Conservation (phyloP, 2,113 vertebrate species). For the Bothrops jararaca region DNA sequence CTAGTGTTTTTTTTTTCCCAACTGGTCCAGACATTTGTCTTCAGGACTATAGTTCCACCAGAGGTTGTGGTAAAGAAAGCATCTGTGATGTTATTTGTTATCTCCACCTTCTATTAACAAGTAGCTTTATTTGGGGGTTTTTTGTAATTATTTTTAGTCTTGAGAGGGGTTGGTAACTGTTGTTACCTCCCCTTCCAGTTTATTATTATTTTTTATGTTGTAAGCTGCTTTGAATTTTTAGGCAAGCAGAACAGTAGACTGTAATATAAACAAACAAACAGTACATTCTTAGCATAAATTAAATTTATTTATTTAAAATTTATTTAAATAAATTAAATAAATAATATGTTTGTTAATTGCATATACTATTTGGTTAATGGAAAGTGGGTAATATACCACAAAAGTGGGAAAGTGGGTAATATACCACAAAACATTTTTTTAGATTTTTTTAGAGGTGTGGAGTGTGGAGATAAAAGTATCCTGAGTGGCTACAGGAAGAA, state of each 20-base stretch:
- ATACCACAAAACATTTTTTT: too few species aligned
- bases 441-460: too few species aligned
- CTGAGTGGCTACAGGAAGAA: neutral
- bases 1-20: fast-evolving
- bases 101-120: neutral
- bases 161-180: neutral
- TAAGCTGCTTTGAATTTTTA: neutral
- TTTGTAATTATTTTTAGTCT: neutral
- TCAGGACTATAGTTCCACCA: neutral
- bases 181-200: neutral
- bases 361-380: too few species aligned
- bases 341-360: too few species aligned
- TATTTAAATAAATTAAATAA: too few species aligned
- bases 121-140: neutral
- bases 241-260: neutral
- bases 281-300: too few species aligned
- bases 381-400: too few species aligned
- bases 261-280: too few species aligned
- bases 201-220: neutral
- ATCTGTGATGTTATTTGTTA: neutral
- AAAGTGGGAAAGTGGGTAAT: too few species aligned
- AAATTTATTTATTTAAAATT: too few species aligned
- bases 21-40: neutral
- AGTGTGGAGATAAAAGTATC: too few species aligned
- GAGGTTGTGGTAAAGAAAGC: neutral